Base-by-base conservation (phyloP, 2,113 vertebrate species). In the Zosterops japonicus region DNA sequence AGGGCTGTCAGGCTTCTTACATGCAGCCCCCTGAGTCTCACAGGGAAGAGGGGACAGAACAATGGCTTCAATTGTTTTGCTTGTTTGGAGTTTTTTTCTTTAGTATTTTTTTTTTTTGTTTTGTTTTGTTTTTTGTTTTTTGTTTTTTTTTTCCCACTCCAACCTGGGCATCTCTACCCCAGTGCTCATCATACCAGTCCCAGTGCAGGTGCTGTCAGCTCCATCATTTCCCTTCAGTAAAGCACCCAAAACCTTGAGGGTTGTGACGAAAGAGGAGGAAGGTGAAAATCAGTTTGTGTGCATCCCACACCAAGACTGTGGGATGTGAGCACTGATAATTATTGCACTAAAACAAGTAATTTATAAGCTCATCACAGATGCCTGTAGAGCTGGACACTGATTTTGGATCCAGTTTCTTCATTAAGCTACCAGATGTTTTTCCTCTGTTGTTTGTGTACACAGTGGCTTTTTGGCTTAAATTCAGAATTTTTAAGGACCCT, bases 61-160 rank as follows among this genome's bases (percentile, higher is more conserved):
- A 2, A 24, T 27, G 46, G 8, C 42, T 70, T 74, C 3, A 4
- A 68, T 12, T 28, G 46, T 23, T 23, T 17, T 60, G 35, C 9
- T 57, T 59, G 46, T 27, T 55, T 56, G 19, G 55, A 33, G 8
- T 52, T 25, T 50, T 50, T 50, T 50, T 28, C 5, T 27, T 27
- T 29, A 46, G 20, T 46, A 8, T 19, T 44, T 44, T 44, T 42
- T 42, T 42, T 42, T 42, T 36, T 36, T n/a, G 28, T 1, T 25
- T 47, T 47, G 31, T n/a, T n/a, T 1, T 25, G 42, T 47, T 25
- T 11, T 8, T 31, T 20, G 23, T 24, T 56, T 65, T 3, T 9
- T 19, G 15, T 1, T 12, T 5, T 14, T 36, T 5, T n/a, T n/a
- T 1, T 29, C 47, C 42, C 28, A 2, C 10, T 78, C 25, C 61